Conservation (phyloP, 1,140 invertebrate genomes). For the Scaptomyza pallida region DNA sequence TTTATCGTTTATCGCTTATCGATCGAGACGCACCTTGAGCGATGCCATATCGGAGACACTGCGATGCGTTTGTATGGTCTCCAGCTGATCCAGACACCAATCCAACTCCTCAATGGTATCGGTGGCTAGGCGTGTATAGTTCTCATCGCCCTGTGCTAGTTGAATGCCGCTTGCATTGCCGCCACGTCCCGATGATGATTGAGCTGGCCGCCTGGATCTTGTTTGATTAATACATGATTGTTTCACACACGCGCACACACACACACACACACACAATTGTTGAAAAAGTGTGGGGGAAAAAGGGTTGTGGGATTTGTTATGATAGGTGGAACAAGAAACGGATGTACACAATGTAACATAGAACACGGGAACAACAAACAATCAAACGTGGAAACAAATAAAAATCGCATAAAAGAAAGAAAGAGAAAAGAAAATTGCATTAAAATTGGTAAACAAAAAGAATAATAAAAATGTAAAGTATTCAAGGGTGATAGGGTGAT, state of each 20-base stretch:
- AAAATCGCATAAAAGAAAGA: slow-evolving; percentile 9
- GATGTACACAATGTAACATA: slow-evolving; percentile 5
- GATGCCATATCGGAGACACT: slow-evolving; percentile 99
- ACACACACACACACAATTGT: slow-evolving; percentile 22
- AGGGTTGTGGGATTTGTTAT: slow-evolving; percentile 11
- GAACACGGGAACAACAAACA: slow-evolving; percentile 22
- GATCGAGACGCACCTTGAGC: slow-evolving; percentile 92
- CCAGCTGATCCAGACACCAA: slow-evolving; percentile 99
- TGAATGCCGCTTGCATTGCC: slow-evolving; percentile 66
- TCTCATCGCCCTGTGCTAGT: slow-evolving; percentile 90
- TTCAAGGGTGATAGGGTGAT: too few species aligned
- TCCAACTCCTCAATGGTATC: slow-evolving; percentile 99
- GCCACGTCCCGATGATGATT: slow-evolving; percentile 72
- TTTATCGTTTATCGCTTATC: background rate
- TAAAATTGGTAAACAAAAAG: slow-evolving; percentile 1
- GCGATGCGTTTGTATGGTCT: slow-evolving; percentile 99
- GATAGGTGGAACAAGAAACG: slow-evolving; percentile 1
- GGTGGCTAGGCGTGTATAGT: slow-evolving; percentile 95
- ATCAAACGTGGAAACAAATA: slow-evolving; percentile 28
- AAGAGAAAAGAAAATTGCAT: slow-evolving; percentile 24
- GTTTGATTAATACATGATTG: slow-evolving; percentile 80
- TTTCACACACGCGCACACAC: slow-evolving; percentile 58
- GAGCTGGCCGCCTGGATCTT: slow-evolving; percentile 83
- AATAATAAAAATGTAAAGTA: slow-evolving; percentile 2
- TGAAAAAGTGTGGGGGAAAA: slow-evolving; percentile 2